Percentiles rank a stretch among this genome's conserved stretches.
Evolutionary conservation across 2,888 invertebrate species (phyloP).

Genomic region (Scaeva pyrastri): DNA sequence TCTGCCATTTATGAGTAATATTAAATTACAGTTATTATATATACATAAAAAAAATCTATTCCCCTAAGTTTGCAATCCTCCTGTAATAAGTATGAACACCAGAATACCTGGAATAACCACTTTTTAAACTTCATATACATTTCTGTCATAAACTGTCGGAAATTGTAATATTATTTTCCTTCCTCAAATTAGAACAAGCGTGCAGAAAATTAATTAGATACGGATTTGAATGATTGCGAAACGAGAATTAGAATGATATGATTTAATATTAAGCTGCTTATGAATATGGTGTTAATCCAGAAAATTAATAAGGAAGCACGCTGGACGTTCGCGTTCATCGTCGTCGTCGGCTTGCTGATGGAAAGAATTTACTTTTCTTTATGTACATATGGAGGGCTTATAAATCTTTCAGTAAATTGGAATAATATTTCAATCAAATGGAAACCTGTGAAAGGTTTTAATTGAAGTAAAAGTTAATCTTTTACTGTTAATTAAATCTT

Average conservation of each 20-base stretch:
- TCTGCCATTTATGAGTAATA: neutral
- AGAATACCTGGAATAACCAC: neutral
- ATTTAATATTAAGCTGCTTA: constrained; percentile 23
- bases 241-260: constrained; percentile 22
- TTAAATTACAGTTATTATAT: constrained; percentile 40
- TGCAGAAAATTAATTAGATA: constrained; percentile 58
- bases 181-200: constrained; percentile 39
- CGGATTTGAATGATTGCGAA: constrained; percentile 8
- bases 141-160: constrained; percentile 3
- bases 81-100: neutral
- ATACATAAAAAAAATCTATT: too few species aligned
- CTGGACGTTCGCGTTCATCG: too few species aligned
- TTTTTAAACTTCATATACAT: neutral
- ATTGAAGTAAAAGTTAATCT: neutral
- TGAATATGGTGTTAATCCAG: constrained; percentile 45
- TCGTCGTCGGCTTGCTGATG: neutral
- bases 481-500: neutral
- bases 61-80: neutral
- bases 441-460: neutral
- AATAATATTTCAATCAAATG: neutral
- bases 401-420: neutral
- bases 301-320: constrained; percentile 19
- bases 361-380: neutral
- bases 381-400: neutral
- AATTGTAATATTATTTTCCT: constrained; percentile 10